Evolutionary conservation across 2,113 vertebrate genomes (phyloP).

Genomic region (Rattus norvegicus): GRCr8 NC_086029.1:53391501-53392000

Average conservation of each 20-base stretch:
- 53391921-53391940: constrained; percentile 88
- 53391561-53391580: neutral
- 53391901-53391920: neutral
- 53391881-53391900: neutral
- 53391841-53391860: constrained; percentile 39
- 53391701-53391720: neutral
- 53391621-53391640: neutral
- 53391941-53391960: constrained; percentile 99
- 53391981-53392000: constrained; percentile 97
- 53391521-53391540: neutral
- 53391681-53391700: neutral
- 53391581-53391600: no score
- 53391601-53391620: neutral
- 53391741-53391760: neutral
- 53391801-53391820: neutral
- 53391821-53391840: neutral
- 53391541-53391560: neutral
- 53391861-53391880: neutral
- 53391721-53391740: neutral
- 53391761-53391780: neutral
- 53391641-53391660: neutral
- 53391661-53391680: neutral
- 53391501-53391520: neutral
- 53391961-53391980: constrained; percentile 96
- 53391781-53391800: neutral